Conservation (phyloP, 2,888 invertebrate genomes). For the Glyphotaelius pellucidus region DNA sequence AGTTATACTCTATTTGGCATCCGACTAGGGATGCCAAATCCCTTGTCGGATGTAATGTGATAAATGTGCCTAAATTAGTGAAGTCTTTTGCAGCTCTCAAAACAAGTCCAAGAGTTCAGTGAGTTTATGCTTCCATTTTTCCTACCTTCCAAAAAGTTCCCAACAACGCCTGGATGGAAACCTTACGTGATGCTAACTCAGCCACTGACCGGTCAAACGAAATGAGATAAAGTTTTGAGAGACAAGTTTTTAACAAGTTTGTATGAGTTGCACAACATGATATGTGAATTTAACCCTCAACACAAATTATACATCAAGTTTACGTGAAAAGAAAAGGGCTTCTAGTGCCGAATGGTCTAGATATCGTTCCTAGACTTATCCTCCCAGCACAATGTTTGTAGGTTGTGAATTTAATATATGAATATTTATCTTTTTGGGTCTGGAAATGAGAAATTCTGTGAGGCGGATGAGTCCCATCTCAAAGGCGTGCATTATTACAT, state of each 20-base stretch:
- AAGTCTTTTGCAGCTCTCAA: no score
- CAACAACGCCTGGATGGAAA: no score
- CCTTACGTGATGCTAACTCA: no score
- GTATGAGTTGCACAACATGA: background rate
- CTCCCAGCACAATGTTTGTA: background rate
- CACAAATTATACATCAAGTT: background rate
- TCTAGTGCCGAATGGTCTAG: background rate
- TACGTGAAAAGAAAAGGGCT: background rate
- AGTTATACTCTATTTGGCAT: no score
- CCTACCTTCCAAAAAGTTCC: no score
- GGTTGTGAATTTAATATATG: background rate
- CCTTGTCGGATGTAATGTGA: no score
- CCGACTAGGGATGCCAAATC: no score
- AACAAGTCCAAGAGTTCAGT: no score
- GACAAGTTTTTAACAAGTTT: background rate
- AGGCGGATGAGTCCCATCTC: background rate
- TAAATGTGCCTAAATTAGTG: no score
- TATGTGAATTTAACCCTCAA: background rate
- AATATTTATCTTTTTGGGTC: background rate
- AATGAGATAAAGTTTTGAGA: no score
- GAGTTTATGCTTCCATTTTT: no score
- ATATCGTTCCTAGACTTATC: background rate
- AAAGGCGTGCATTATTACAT: constrained; percentile 9
- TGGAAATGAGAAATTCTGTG: constrained; percentile 2
- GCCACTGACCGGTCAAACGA: no score